Evolutionary conservation across 2,888 invertebrate genomes (phyloP), one percentile per base, ranked within the genome.

Genomic region (Arrhopalites spinosus): DNA sequence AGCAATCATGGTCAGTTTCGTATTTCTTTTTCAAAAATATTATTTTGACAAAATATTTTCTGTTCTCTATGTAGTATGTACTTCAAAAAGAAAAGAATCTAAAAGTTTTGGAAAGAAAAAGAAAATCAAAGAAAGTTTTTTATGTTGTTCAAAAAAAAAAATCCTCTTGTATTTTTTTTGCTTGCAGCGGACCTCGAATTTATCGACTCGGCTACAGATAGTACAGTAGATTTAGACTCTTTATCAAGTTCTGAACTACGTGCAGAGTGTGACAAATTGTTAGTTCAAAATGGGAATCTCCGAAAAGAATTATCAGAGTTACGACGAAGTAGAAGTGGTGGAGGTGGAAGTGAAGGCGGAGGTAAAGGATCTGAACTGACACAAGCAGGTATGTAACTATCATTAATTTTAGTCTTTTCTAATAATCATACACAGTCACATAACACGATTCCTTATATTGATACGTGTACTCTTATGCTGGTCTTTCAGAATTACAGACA

Each of bases 291-390:
- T 75, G 83, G 84, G 67, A 83, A 81, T 74, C 83, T 86, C 43
- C 84, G 84, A 29, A 80, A 84, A 45, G 85, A 86, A 79, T 79
- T 85, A 64, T 84, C 85, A 77, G 85, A 85, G 76, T 87, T 93
- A 77, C 88, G 91, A 74, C 86, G 90, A 81, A 93, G 93, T 84
- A 94, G 94, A 85, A 94, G 43, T 45, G 45, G 27, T 59, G n/a
- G n/a, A n/a, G 92, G 67, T 87, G 91, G 61, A 87, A 91, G 15
- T 45, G 47, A 78, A 86, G 91, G 77, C 86, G 93, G 43, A 86
- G 85, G 77, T 82, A 67, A 75, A 72, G 68, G 74, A 73, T 69
- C 71, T 70, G 59, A 77, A 3, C 11, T 36, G 36, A 36, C 36
- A n/a, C 11, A 36, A 3, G 3, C 36, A 36, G 36, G 36, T 36